phyloP scores from a whole-genome alignment of 2,113 vertebrate genomes.

The Australoheros scitulus region DNA sequence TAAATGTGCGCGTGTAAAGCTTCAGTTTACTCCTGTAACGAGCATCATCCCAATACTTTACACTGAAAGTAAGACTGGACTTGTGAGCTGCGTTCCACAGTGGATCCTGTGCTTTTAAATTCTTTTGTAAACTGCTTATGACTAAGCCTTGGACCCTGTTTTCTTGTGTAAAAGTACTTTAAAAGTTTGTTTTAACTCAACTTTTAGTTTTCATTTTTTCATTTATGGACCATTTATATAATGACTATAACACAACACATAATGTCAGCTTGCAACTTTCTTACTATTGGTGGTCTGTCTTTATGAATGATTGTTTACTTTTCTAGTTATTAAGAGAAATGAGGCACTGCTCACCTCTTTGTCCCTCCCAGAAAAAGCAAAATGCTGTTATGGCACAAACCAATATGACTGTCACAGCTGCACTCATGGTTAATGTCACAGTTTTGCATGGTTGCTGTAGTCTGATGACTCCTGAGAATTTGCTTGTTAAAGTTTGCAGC shows the following conservation, averaged over 20 bases:
- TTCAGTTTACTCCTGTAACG: conserved; percentile 1
- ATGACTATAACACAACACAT: background rate
- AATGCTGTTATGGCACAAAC: background rate
- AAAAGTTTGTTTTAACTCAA: background rate
- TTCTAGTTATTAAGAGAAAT: conserved; percentile 1
- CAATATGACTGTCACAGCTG: background rate
- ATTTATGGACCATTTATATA: background rate
- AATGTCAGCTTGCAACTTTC: background rate
- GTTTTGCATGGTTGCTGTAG: background rate
- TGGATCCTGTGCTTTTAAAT: background rate
- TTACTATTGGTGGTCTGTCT: background rate
- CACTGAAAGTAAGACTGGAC: conserved; percentile 8
- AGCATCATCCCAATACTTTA: background rate
- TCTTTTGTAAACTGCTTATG: conserved; percentile 15
- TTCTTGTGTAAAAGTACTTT: background rate
- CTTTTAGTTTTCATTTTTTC: background rate
- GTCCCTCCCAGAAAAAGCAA: background rate
- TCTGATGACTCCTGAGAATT: background rate
- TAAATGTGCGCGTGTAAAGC: background rate
- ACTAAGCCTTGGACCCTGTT: background rate
- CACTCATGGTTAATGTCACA: background rate
- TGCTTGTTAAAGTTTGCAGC: background rate
- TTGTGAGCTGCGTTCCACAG: background rate
- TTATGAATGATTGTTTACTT: background rate
- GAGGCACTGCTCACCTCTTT: background rate